Base-by-base conservation (phyloP, 2,888 invertebrate species). In the Ctenicera cuprea region DNA sequence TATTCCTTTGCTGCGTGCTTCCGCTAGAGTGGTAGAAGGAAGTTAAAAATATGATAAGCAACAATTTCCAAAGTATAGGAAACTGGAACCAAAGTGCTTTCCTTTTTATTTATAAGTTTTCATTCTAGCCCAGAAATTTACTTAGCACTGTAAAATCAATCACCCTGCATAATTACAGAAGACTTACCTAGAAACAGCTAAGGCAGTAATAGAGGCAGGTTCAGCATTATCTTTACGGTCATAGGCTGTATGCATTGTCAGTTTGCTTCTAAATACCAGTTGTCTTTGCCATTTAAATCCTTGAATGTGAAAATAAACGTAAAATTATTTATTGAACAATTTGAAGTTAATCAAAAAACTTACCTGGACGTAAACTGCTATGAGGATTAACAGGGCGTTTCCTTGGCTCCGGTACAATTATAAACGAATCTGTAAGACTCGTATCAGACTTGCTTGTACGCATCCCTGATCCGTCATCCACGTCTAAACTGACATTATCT, bases 181-280 rank as follows among this genome's bases (percentile, higher is more conserved):
- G n/a, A n/a, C 4, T 48, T 82, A 87, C 92, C 93, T 95, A 50
- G 98, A 98, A 66, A 98, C 95, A 50, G 96, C 95, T 30, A 99
- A 90, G 57, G 97, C 94, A 20, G 98, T 98, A 77, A 99, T 95
- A 76, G 98, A 95, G 33, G 99, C 98, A 73, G 99, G 99, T 86
- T 97, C 95, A 0, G 95, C 93, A 89, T 99, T 99, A 88, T 99
- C 98, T 84, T 97, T 96, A 48, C 98, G 91, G 88, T 98, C 97
- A 87, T 95, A 97, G 71, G 97, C 97, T 69, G 97, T 98, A 87
- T 98, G 97, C 98, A 98, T 98, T 12, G 98, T 98, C 80, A 99
- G 88, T 89, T 98, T 97, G 85, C 97, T 97, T 83, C 97, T 92
- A 85, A 97, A 95, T 73, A 97, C 93, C 78, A 98, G 89, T 83